Percentiles rank a stretch among this genome's conserved stretches.
Conservation (phyloP, 2,113 vertebrate genomes). For the Mystacornis crossleyi region DNA sequence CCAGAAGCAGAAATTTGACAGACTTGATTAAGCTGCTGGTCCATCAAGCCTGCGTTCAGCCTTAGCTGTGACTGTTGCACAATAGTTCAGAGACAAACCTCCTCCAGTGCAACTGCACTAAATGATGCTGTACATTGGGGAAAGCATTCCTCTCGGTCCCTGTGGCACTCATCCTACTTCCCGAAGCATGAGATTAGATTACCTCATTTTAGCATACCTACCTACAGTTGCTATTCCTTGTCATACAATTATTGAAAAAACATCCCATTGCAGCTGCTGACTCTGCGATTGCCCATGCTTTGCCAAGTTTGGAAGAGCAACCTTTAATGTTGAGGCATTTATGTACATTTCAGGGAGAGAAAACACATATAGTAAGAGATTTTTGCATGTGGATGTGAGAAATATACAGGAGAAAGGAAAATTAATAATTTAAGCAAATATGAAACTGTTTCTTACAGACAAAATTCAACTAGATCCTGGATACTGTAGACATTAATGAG, state of each 20-base stretch:
- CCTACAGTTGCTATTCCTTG: not conserved
- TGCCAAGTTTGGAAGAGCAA: not conserved
- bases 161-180: not conserved
- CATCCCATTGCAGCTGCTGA: not conserved
- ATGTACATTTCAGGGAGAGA: not conserved
- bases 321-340: not conserved
- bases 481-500: not conserved
- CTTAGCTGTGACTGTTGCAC: not conserved
- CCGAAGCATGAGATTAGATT: constrained; percentile 28
- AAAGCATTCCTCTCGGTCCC: not conserved
- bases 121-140: not conserved
- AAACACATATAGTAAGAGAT: not conserved
- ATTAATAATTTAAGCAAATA: not conserved
- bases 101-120: not conserved
- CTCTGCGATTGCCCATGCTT: not conserved
- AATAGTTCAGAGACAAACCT: not conserved
- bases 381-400: not conserved
- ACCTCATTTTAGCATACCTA: constrained; percentile 15
- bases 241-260: not conserved
- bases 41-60: constrained; percentile 5
- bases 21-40: constrained; percentile 8
- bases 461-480: not conserved
- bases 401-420: not conserved
- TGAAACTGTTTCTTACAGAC: not conserved
- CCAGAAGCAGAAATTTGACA: constrained; percentile 29